Evolutionary conservation across 2,888 invertebrate genomes (phyloP).

Genomic region (Drosophila macrospina): DNA sequence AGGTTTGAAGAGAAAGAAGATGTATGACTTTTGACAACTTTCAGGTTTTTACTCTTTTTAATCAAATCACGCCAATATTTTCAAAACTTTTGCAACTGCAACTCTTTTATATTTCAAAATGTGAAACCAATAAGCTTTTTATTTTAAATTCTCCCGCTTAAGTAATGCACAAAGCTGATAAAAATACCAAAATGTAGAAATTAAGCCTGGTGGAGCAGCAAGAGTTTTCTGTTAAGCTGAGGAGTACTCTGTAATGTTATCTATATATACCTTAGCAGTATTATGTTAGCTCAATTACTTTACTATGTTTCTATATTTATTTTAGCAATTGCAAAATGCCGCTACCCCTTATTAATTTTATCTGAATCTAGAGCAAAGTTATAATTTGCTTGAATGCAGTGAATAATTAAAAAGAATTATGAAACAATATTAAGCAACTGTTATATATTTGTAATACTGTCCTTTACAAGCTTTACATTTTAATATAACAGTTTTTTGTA

Average conservation of each 20-base stretch:
- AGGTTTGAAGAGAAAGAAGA: too few species aligned
- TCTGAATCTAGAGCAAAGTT: too few species aligned
- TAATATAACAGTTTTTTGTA: not conserved
- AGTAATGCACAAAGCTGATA: not conserved
- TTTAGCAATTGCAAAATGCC: too few species aligned
- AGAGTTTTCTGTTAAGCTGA: not conserved
- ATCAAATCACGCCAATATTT: too few species aligned
- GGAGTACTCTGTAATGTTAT: not conserved
- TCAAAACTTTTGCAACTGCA: too few species aligned
- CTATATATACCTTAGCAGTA: not conserved
- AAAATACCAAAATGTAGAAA: slow-evolving; percentile 10
- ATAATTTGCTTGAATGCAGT: too few species aligned
- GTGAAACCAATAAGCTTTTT: not conserved
- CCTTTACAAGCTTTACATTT: not conserved
- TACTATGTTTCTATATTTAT: too few species aligned
- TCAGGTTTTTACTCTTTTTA: too few species aligned
- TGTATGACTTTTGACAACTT: too few species aligned
- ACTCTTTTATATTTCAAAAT: not conserved
- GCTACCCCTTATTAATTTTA: too few species aligned
- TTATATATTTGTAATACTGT: not conserved
- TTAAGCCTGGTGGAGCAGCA: not conserved
- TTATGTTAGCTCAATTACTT: not conserved
- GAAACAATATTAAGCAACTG: too few species aligned
- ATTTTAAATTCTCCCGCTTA: not conserved
- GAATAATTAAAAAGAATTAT: too few species aligned